phyloP scores from a whole-genome alignment of 2,797 vertebrate species.

The Australoheros facetus region DNA sequence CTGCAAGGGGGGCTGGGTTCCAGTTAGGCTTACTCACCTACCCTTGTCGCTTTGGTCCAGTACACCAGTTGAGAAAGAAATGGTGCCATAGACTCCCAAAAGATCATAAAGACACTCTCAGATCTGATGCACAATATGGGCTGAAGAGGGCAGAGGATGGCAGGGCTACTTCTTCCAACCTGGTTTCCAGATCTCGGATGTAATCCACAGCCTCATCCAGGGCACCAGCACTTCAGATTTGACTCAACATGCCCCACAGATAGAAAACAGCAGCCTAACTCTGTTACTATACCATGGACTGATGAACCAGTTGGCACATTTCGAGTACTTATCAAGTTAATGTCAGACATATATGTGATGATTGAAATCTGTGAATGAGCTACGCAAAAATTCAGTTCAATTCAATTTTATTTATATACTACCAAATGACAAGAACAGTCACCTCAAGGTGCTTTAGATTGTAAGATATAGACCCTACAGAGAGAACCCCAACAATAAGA shows the following conservation, averaged over 20 bases:
- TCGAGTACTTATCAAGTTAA: background rate
- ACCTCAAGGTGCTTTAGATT: no score
- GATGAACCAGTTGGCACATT: background rate
- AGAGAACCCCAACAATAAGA: no score
- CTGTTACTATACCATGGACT: background rate
- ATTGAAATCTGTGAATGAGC: fast-evolving
- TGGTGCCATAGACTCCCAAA: background rate
- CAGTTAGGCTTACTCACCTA: background rate
- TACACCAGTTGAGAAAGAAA: background rate
- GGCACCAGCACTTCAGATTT: background rate
- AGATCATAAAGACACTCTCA: background rate
- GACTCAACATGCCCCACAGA: background rate
- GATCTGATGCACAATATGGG: background rate
- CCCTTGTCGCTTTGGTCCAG: background rate
- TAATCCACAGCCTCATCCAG: background rate
- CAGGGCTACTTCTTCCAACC: background rate
- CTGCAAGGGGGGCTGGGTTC: background rate
- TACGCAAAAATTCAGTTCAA: no score
- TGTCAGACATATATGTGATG: fast-evolving
- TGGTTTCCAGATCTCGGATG: background rate
- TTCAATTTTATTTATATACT: no score
- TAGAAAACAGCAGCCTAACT: background rate
- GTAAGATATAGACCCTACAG: no score
- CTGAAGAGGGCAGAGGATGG: background rate
- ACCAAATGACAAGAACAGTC: no score